phyloP scores from a whole-genome alignment of 2,888 invertebrate species.

The Argyra leucocephala region DNA sequence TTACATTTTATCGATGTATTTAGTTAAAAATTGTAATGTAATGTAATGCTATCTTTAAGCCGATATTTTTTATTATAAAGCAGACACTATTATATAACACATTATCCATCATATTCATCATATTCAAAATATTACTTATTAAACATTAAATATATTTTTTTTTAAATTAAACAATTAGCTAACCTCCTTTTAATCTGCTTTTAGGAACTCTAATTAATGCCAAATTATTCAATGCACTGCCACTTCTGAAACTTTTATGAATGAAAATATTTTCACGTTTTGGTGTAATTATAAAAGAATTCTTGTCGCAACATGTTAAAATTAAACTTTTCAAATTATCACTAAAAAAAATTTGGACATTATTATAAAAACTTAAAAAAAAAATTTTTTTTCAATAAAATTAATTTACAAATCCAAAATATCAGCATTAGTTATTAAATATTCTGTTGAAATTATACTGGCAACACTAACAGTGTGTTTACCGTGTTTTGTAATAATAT shows the following conservation, averaged over 20 bases:
- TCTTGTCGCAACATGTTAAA: not conserved
- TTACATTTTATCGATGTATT: no score
- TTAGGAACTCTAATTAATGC: not conserved
- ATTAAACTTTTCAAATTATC: not conserved
- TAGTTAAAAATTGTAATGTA: no score
- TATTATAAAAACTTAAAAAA: not conserved
- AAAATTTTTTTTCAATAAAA: not conserved
- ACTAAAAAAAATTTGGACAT: not conserved
- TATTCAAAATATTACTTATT: no score
- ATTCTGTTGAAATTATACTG: not conserved
- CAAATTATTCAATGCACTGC: not conserved
- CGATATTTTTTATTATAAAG: no score
- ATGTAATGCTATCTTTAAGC: no score
- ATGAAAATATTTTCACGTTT: not conserved
- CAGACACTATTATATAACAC: no score
- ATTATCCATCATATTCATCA: no score
- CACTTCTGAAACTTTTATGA: not conserved
- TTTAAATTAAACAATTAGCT: no score
- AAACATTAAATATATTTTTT: no score
- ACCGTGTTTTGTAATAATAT: not conserved
- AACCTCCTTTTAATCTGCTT: not conserved
- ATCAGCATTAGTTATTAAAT: not conserved
- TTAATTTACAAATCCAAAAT: not conserved
- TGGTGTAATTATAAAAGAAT: not conserved
- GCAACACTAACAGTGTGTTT: not conserved